Percentiles rank a stretch among this genome's conserved stretches.
Conservation (phyloP, 2,113 vertebrate genomes). For the Prietella phreatophila region DNA sequence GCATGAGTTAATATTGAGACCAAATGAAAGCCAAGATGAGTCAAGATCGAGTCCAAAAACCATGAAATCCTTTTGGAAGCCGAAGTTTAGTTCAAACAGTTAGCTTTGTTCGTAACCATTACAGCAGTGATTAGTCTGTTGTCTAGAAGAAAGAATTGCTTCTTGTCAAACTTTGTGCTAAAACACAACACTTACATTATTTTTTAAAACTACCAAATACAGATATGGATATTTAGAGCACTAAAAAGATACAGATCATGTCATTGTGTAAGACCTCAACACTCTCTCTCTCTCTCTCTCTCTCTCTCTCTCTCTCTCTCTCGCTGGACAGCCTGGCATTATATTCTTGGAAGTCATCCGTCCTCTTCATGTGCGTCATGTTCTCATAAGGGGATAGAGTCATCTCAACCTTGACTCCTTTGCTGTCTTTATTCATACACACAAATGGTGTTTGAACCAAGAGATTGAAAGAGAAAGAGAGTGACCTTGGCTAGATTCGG, state of each 20-base stretch:
- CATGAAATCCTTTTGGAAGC: neutral
- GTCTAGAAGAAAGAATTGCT: neutral
- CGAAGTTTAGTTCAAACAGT: neutral
- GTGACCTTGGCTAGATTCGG: slow-evolving; percentile 36
- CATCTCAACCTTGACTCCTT: slow-evolving; percentile 30
- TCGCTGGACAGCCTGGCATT: neutral
- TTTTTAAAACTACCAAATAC: neutral
- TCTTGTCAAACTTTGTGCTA: neutral
- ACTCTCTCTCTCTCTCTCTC: neutral
- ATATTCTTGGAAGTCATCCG: slow-evolving; percentile 10
- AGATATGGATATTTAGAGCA: neutral
- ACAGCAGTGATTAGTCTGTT: neutral
- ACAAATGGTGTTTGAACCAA: neutral
- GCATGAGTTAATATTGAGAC: neutral
- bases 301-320: neutral
- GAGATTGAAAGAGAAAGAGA: neutral
- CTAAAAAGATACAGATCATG: neutral
- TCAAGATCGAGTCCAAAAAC: neutral
- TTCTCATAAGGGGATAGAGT: slow-evolving; percentile 25
- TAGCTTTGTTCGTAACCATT: neutral
- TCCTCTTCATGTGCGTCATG: neutral
- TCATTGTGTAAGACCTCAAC: neutral
- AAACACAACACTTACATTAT: neutral
- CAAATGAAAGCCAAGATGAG: neutral
- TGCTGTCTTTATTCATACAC: neutral